Conservation (phyloP, 2,797 vertebrate genomes). For the Aplochiton taeniatus region DNA sequence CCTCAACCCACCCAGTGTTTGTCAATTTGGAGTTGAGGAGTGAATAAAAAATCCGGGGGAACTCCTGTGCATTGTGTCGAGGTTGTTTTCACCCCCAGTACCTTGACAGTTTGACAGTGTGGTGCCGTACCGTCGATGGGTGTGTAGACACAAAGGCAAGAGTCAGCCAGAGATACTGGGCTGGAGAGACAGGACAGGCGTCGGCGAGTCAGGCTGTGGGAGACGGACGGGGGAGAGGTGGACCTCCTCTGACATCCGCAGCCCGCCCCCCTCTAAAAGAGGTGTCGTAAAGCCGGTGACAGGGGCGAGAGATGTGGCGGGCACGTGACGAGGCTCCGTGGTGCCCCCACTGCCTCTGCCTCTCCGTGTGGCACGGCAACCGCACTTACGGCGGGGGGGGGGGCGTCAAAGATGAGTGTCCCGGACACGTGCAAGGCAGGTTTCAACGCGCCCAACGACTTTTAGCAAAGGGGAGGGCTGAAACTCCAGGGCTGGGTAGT, state of each 20-base stretch:
- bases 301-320: slow-evolving; percentile 28
- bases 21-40: background rate
- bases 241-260: slow-evolving; percentile 39
- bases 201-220: slow-evolving; percentile 6
- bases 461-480: too few species aligned
- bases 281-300: slow-evolving; percentile 39
- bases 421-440: too few species aligned
- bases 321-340: slow-evolving; percentile 30
- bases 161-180: background rate
- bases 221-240: background rate
- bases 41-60: background rate
- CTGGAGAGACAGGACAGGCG: slow-evolving; percentile 10
- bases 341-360: slow-evolving; percentile 22
- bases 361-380: slow-evolving; percentile 13
- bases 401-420: too few species aligned
- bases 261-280: slow-evolving; percentile 40
- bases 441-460: too few species aligned
- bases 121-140: slow-evolving; percentile 5
- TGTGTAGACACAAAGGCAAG: background rate
- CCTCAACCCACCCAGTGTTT: too few species aligned
- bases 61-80: background rate
- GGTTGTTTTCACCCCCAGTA: background rate
- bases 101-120: slow-evolving; percentile 17
- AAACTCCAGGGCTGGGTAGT: too few species aligned
- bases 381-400: too few species aligned